A percentile compares a stretch with the other conserved stretches of the same genome.
Evolutionary conservation across 2,888 invertebrate genomes (phyloP).

Genomic region (Ectemnius continuus): DNA sequence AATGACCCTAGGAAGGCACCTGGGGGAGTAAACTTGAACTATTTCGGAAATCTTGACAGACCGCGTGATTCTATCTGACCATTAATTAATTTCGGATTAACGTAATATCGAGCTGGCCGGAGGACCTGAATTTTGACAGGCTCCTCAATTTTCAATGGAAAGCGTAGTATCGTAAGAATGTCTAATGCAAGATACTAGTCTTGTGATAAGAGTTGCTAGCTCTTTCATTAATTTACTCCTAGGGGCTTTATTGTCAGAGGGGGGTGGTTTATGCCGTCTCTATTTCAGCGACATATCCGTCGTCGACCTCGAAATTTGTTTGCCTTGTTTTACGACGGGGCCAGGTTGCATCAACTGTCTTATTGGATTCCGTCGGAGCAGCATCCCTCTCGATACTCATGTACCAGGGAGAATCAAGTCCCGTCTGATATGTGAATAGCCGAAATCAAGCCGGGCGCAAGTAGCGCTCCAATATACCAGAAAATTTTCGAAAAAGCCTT

Average conservation of each 20-base stretch:
- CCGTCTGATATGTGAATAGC: no score
- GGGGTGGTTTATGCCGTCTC: slow-evolving; percentile 40
- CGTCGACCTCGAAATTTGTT: slow-evolving; percentile 73
- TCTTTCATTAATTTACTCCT: slow-evolving; percentile 45
- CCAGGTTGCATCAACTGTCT: slow-evolving; percentile 72
- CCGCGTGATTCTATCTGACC: slow-evolving; percentile 24
- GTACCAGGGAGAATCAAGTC: slow-evolving; percentile 20
- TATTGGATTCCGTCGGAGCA: slow-evolving; percentile 75
- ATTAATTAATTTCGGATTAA: slow-evolving; percentile 47
- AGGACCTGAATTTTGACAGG: slow-evolving; percentile 22
- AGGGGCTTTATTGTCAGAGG: slow-evolving; percentile 40
- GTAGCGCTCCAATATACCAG: neutral
- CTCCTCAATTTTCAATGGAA: slow-evolving; percentile 12
- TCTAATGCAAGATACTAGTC: no score
- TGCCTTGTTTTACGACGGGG: slow-evolving; percentile 76
- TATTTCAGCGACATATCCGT: slow-evolving; percentile 29
- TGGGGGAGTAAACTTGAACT: slow-evolving; percentile 39
- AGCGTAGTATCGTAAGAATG: neutral
- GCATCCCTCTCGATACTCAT: slow-evolving; percentile 27
- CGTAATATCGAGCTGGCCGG: slow-evolving; percentile 17
- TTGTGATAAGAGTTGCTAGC: no score
- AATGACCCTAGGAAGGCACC: slow-evolving; percentile 54
- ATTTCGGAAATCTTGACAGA: slow-evolving; percentile 42
- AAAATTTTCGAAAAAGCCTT: neutral
- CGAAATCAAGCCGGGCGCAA: no score